Conservation (phyloP, 2,797 vertebrate species). For the Harpagifer antarcticus region DNA sequence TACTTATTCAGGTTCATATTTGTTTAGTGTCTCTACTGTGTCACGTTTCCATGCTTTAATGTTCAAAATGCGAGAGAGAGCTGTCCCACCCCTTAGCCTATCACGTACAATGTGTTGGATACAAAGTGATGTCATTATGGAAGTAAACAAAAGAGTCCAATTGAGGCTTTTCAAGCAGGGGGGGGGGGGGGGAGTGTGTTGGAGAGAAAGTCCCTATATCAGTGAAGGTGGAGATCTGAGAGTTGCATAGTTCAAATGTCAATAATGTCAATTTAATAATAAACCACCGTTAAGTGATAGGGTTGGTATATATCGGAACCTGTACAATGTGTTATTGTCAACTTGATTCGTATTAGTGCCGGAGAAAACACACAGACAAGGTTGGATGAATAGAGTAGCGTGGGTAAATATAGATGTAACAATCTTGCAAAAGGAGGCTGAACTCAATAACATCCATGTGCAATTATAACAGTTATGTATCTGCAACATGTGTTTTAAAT, state of each 20-base stretch:
- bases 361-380: not conserved
- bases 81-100: no score
- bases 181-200: no score
- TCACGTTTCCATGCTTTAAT: no score
- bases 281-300: not conserved
- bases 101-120: no score
- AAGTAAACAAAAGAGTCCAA: no score
- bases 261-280: not conserved
- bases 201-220: not conserved
- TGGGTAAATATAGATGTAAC: not conserved
- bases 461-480: not conserved
- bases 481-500: constrained; percentile 4
- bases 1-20: no score
- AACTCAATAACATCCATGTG: not conserved
- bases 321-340: not conserved
- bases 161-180: no score
- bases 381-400: not conserved
- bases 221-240: not conserved
- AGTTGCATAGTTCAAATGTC: not conserved
- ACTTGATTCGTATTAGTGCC: not conserved
- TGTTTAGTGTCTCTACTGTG: no score
- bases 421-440: not conserved
- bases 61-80: no score
- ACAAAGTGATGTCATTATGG: no score
- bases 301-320: no score